Evolutionary conservation across 2,888 invertebrate genomes (phyloP), one percentile per base, ranked within the genome.

Genomic region (Quadriops clusia): DNA sequence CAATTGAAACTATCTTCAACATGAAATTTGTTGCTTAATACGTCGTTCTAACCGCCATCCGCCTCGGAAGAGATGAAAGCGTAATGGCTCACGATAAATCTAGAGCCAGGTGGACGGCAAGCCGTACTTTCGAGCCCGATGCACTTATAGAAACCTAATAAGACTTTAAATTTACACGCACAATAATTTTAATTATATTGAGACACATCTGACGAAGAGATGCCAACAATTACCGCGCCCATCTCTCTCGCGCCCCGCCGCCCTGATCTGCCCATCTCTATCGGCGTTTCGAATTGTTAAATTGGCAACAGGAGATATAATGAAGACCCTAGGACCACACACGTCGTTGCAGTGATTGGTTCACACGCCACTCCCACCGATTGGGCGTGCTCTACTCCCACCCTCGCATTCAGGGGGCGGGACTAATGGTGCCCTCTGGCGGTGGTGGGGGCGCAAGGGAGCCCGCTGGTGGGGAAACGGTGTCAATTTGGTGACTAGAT

Each of bases 271-370:
- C 34, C 39, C 30, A 32, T 40, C 36, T 26, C 30, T 48, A 41
- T 40, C 41, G 39, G 48, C 49, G 54, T 54, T 53, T 52, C 49
- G 48, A 56, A 58, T 57, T 51, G 53, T 53, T 57, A 58, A 59
- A 58, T 57, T 58, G 56, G 55, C 58, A 56, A 55, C 51, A 45
- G 49, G 48, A 51, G 53, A 53, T 51, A 49, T 59, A 60, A 60
- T 60, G 58, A 60, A 60, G 60, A 60, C 55, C 51, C 51, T 50
- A 50, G 53, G 61, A 61, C 61, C 61, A 60, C 61, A 61, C 61
- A 61, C 59, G 58, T 58, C 55, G 61, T 43, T 46, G 49, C 53
- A 50, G 49, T 54, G 57, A 60, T 60, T 60, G 59, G 60, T 49
- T 51, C 46, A 39, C 37, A 43, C 34, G 49, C 50, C 43, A 45